Evolutionary conservation across 2,113 vertebrate species (phyloP).

Genomic region (Callorhinus ursinus): DNA sequence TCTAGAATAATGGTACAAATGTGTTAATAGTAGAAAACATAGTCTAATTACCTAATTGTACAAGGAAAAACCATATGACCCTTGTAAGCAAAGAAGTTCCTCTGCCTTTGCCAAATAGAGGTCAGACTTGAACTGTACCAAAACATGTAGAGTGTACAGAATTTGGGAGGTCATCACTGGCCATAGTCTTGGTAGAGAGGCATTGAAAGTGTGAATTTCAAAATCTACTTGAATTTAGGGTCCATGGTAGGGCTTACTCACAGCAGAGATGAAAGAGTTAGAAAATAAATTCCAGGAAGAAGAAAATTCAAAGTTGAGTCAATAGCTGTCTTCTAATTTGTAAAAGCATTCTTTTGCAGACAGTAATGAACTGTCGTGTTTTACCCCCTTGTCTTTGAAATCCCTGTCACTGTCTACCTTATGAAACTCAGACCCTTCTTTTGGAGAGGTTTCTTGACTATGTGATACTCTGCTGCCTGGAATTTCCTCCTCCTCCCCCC

Average conservation of each 20-base stretch:
- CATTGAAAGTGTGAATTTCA: background rate
- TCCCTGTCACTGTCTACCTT: background rate
- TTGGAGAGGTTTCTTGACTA: background rate
- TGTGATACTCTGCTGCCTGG: background rate
- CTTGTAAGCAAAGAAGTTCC: background rate
- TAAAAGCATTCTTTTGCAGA: background rate
- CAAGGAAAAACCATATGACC: background rate
- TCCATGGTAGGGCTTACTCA: background rate
- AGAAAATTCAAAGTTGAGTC: slow-evolving; percentile 17
- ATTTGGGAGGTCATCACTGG: background rate
- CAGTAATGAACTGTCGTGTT: background rate
- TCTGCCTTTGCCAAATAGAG: background rate
- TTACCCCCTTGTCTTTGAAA: background rate
- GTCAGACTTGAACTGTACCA: background rate
- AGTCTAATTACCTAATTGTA: background rate
- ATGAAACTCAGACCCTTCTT: background rate
- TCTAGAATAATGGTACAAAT: background rate
- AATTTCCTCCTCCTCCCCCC: background rate
- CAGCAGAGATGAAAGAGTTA: background rate
- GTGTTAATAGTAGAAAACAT: background rate
- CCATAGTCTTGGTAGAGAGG: background rate
- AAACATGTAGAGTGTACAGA: background rate
- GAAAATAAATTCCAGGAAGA: slow-evolving; percentile 23
- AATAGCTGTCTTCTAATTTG: background rate
- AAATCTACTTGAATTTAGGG: background rate